Evolutionary conservation across 2,888 invertebrate species (phyloP).

Genomic region (Melanostoma scalare): DNA sequence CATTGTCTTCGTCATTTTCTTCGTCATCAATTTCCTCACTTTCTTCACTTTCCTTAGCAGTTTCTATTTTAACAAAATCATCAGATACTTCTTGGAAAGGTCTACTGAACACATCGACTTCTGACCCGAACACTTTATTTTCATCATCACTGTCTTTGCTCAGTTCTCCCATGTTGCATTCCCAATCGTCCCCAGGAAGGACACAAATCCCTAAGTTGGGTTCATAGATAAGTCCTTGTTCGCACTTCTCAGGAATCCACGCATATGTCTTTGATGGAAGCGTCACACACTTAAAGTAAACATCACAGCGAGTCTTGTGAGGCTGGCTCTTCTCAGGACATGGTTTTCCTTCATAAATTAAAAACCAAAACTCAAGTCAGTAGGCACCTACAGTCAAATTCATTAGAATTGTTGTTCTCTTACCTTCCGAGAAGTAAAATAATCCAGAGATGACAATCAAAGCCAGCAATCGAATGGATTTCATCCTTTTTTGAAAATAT

Average conservation of each 20-base stretch:
- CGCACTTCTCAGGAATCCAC: constrained; percentile 80
- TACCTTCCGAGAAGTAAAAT: constrained; percentile 79
- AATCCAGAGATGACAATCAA: constrained; percentile 74
- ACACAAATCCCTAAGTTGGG: constrained; percentile 80
- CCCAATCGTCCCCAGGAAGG: constrained; percentile 82
- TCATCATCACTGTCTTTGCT: constrained; percentile 73
- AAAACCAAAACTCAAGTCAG: background rate
- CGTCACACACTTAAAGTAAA: constrained; percentile 79
- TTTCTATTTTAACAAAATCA: constrained; percentile 74
- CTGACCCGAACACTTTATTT: constrained; percentile 71
- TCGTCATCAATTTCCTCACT: background rate
- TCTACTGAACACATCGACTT: constrained; percentile 30
- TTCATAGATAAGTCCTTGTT: constrained; percentile 80
- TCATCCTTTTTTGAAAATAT: constrained; percentile 50
- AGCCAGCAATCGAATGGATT: constrained; percentile 34
- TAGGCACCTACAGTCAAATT: no score
- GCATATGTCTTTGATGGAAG: constrained; percentile 78
- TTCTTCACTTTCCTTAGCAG: constrained; percentile 72
- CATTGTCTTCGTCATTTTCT: constrained; percentile 11
- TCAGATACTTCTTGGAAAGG: constrained; percentile 53
- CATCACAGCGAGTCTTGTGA: constrained; percentile 81
- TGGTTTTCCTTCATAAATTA: constrained; percentile 77
- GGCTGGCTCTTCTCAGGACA: constrained; percentile 80
- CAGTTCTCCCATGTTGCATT: constrained; percentile 77
- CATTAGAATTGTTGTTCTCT: background rate